Evolutionary conservation across 1,140 invertebrate species (phyloP).

Genomic region (Heliconius eleuchia): DNA sequence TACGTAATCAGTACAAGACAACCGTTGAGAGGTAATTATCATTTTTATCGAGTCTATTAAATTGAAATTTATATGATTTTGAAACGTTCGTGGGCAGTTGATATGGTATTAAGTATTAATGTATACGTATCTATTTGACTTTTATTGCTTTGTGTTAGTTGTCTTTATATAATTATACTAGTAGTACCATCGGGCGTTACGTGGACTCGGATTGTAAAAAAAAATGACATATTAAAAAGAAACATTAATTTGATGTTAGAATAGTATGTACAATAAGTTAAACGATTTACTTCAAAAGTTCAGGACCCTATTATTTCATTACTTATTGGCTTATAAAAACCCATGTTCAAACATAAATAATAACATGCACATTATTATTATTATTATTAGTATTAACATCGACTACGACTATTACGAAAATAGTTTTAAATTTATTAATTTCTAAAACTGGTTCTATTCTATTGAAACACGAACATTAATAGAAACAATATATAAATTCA

Average conservation of each 20-base stretch:
- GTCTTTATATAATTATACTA: not conserved
- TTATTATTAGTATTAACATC: not conserved
- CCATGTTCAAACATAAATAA: not conserved
- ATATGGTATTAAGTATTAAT: not conserved
- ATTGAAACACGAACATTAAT: not conserved
- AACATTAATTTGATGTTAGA: too few relatives aligned
- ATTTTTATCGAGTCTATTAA: conserved; percentile 11
- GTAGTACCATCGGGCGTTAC: not conserved
- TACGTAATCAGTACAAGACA: conserved; percentile 3
- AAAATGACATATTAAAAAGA: too few relatives aligned
- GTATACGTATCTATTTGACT: not conserved
- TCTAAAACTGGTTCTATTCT: conserved; percentile 1
- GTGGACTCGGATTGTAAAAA: not conserved
- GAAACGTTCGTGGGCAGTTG: not conserved
- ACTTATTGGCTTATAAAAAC: not conserved
- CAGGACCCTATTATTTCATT: not conserved
- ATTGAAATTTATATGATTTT: conserved; percentile 10
- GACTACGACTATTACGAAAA: conserved; percentile 7
- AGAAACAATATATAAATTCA: not conserved
- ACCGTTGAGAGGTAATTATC: conserved; percentile 13
- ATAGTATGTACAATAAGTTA: too few relatives aligned
- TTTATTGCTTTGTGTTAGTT: not conserved
- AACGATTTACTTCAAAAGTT: not conserved
- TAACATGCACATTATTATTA: not conserved
- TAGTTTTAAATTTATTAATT: conserved; percentile 5